Conservation (phyloP, 2,888 invertebrate genomes). For the Allygus modestus region DNA sequence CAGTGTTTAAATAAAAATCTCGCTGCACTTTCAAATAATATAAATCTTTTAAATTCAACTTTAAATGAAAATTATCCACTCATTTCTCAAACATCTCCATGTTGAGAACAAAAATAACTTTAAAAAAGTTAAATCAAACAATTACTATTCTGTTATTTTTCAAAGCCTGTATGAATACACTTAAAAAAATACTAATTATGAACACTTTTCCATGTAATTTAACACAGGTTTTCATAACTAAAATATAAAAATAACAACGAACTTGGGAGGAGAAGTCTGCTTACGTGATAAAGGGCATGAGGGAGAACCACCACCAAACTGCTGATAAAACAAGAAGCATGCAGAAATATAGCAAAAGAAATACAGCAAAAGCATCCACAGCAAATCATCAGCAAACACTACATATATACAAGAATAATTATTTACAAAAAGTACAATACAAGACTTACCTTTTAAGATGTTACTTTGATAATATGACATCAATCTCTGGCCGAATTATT, state of each 20-base stretch:
- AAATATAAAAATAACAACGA: background rate
- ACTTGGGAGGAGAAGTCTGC: slow-evolving; percentile 39
- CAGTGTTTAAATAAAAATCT: too few species aligned
- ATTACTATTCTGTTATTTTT: too few species aligned
- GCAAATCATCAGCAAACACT: slow-evolving; percentile 33
- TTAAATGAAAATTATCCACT: too few species aligned
- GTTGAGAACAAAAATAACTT: too few species aligned
- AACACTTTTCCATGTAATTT: too few species aligned
- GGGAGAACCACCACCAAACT: slow-evolving; percentile 31
- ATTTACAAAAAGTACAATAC: slow-evolving; percentile 20
- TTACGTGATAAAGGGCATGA: slow-evolving; percentile 25
- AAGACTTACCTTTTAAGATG: slow-evolving; percentile 11
- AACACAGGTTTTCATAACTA: too few species aligned
- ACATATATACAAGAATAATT: slow-evolving; percentile 2
- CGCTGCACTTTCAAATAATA: too few species aligned
- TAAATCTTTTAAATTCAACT: too few species aligned
- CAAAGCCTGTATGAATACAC: too few species aligned
- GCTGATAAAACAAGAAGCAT: slow-evolving; percentile 31
- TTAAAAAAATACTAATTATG: too few species aligned
- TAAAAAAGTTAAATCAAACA: too few species aligned
- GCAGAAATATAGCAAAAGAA: slow-evolving; percentile 20
- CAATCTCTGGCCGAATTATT: background rate
- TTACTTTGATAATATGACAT: background rate
- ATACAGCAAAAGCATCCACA: slow-evolving; percentile 47
- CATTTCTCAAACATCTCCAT: too few species aligned